phyloP scores from a whole-genome alignment of 2,888 invertebrate genomes.

The Stenotaenia linearis region DNA sequence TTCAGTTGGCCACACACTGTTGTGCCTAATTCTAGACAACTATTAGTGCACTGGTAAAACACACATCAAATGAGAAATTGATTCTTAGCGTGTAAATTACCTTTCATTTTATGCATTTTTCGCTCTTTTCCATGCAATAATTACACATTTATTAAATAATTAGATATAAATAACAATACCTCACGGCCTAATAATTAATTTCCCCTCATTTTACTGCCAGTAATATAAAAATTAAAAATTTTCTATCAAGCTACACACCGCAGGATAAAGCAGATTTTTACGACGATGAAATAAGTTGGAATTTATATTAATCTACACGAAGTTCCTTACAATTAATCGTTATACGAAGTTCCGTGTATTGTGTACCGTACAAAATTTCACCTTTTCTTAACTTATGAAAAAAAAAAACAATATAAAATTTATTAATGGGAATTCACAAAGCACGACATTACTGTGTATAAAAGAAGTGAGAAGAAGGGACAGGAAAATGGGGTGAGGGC shows the following conservation, averaged over 20 bases:
- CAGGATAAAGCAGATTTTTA: too few relatives aligned
- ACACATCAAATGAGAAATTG: conserved; percentile 5
- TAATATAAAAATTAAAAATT: too few relatives aligned
- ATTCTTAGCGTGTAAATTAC: neutral
- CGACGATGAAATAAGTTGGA: too few relatives aligned
- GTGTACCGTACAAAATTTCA: too few relatives aligned
- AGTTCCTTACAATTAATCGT: too few relatives aligned
- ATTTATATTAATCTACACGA: too few relatives aligned
- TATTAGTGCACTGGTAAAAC: neutral
- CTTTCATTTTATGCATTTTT: neutral
- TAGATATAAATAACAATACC: neutral
- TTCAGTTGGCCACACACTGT: conserved; percentile 5
- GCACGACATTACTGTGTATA: neutral
- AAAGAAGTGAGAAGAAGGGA: neutral
- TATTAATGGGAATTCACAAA: neutral
- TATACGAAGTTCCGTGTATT: too few relatives aligned
- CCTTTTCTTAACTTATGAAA: too few relatives aligned
- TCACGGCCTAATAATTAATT: neutral
- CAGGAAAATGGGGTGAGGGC: neutral
- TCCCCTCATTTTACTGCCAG: too few relatives aligned
- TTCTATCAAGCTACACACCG: too few relatives aligned
- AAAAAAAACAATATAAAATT: neutral
- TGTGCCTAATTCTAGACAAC: conserved; percentile 1
- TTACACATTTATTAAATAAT: neutral
- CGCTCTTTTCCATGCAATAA: neutral